Conservation (phyloP, 2,113 vertebrate genomes). For the Zapornia atra region DNA sequence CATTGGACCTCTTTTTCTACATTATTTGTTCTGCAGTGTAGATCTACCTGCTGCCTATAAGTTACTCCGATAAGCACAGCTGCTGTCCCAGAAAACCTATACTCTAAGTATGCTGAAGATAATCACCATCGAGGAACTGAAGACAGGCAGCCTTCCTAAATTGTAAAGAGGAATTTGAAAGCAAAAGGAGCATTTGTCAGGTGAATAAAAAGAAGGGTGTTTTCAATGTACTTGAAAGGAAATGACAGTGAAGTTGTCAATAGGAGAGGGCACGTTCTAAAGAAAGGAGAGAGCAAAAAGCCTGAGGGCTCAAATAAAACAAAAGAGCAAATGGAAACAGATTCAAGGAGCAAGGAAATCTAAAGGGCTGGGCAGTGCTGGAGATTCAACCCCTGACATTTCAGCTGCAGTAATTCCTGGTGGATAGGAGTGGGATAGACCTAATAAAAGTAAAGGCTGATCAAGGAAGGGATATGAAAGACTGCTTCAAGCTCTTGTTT, state of each 20-base stretch:
- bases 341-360: background rate
- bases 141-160: background rate
- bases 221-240: background rate
- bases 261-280: background rate
- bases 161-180: background rate
- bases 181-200: background rate
- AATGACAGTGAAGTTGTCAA: background rate
- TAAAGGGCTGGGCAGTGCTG: background rate
- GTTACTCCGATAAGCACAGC: background rate
- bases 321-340: background rate
- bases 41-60: background rate
- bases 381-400: rapidly evolving
- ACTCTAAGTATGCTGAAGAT: background rate
- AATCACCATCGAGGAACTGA: background rate
- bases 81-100: background rate
- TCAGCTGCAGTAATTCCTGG: background rate
- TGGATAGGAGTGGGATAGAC: background rate
- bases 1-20: background rate
- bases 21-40: background rate
- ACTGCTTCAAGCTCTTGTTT: background rate
- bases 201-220: background rate
- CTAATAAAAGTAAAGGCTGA: background rate
- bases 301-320: background rate
- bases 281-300: background rate
- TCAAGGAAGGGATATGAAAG: background rate